Base-by-base conservation (phyloP, 2,797 vertebrate genomes). In the Mastacembelus armatus region DNA sequence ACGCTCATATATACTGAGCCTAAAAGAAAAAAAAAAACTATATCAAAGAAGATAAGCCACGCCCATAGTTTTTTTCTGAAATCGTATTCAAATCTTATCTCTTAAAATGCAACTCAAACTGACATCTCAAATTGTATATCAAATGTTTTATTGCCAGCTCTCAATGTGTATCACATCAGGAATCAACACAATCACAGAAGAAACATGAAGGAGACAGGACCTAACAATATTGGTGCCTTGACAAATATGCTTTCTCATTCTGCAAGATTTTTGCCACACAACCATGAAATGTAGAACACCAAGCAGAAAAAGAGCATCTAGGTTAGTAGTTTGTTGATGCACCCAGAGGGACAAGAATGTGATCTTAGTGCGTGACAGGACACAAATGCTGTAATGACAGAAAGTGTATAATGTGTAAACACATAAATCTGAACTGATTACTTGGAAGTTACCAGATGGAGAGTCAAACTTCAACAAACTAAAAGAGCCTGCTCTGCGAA, bases 191-290 rank as follows among this genome's bases (percentile, higher is more conserved):
- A 57, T 16, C 22, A 57, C n/a, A 32, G 27, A 66, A 54, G 16
- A 65, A 56, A 64, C 52, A 50, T n/a, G 42, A 59, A 4, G 48
- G 55, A 64, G 38, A 74, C 19, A 21, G 33, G 38, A 56, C 22
- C 9, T 16, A 55, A 55, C 38, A 43, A 38, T 61, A 44, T 29
- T 52, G 51, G 45, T 59, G 52, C 52, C 66, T 54, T 73, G 33
- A 82, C 60, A 67, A 75, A 80, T 66, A 44, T 35, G 44, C 21
- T 49, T 35, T 39, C 55, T 69, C 21, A n/a, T n/a, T 54, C 33
- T 59, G 47, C 27, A 66, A 47, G 22, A 12, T 22, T 47, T 52
- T 43, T 73, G 39, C 33, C 21, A 54, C 21, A 55, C 14, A 27
- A 27, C 30, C 39, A 7, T 39, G 39, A 7, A 32, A 66, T 18